A percentile compares a stretch with the other conserved stretches of the same genome.
These are phyloP conservation scores for Anolis carolinensis DNA, from an alignment of 2,113 vertebrate species.

Conservation along the genomic window DNA sequence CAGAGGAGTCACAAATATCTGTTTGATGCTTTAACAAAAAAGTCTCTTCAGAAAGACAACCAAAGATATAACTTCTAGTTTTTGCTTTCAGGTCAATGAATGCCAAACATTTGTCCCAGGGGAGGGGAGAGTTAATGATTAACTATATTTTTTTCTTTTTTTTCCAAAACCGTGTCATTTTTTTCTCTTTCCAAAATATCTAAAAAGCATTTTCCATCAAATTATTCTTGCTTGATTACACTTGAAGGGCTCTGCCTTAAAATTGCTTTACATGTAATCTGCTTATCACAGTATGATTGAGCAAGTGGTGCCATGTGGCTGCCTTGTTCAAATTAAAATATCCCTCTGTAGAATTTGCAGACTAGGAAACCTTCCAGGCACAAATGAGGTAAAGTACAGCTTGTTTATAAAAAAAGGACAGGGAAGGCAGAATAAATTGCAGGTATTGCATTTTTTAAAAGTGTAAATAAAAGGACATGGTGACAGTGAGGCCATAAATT, in stretches of 20 bases:
- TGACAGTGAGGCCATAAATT: background rate
- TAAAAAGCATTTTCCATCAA: background rate
- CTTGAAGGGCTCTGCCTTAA: constrained; percentile 16
- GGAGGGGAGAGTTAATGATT: background rate
- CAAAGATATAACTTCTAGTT: background rate
- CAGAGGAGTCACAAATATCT: background rate
- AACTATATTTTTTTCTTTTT: constrained; percentile 22
- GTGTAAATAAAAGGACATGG: background rate
- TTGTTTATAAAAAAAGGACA: background rate
- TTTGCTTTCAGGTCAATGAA: constrained; percentile 5
- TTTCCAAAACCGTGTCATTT: background rate
- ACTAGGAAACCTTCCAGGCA: constrained; percentile 17
- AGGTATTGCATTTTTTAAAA: background rate
- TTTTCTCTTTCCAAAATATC: background rate
- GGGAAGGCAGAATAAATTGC: constrained; percentile 3
- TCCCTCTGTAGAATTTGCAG: constrained; percentile 11
- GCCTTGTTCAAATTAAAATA: constrained; percentile 21
- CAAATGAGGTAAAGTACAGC: background rate
- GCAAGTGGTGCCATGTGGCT: constrained; percentile 7
- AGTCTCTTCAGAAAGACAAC: background rate
- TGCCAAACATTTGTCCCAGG: background rate
- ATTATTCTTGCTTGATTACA: constrained; percentile 2
- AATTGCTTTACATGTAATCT: constrained; percentile 12
- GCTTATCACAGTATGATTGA: background rate
- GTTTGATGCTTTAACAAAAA: background rate